Evolutionary conservation across 2,113 vertebrate genomes (phyloP), one percentile per base, ranked within the genome.

Genomic region (Poecilia latipinna): DNA sequence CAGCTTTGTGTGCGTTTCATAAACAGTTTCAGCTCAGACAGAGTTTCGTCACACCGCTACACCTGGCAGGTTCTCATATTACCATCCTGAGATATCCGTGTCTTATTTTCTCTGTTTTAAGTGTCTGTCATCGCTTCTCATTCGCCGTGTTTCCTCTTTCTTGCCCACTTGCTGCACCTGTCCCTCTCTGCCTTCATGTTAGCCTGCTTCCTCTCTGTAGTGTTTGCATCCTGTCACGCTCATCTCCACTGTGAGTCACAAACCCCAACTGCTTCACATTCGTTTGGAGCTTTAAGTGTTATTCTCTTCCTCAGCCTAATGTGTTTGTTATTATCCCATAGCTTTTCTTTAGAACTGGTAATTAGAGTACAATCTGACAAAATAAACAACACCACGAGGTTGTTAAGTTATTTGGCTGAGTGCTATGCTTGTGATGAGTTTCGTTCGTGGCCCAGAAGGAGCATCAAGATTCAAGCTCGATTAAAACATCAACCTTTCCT

Each of bases 11-110:
- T 77, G 70, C 78, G 78, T 77, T 88, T 79, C 70, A 24, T 86
- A 87, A 92, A 88, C 80, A 88, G 84, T 80, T 88, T 82, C 78
- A 31, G 82, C 82, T 80, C 90, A 92, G 89, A 91, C 87, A 89
- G 89, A 77, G 78, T 86, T 67, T 75, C 5, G 4, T 48, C 77
- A 54, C 71, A 68, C 74, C 72, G 79, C 74, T 35, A 77, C 89
- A 89, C 84, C 76, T 81, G 80, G 83, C 85, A 80, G 69, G 72
- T 79, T 86, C 85, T 83, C 77, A 42, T 17, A 35, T 26, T 29
- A 12, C 65, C 75, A 44, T 68, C 83, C 68, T 81, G 68, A 73
- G 81, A 60, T 15, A n/a, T 28, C 17, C 69, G 72, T 63, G 68
- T 29, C 61, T 75, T 28, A 44, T 48, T 57, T 68, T 67, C 19